phyloP scores from a whole-genome alignment of 2,113 vertebrate genomes.

The Hassar affinis region DNA sequence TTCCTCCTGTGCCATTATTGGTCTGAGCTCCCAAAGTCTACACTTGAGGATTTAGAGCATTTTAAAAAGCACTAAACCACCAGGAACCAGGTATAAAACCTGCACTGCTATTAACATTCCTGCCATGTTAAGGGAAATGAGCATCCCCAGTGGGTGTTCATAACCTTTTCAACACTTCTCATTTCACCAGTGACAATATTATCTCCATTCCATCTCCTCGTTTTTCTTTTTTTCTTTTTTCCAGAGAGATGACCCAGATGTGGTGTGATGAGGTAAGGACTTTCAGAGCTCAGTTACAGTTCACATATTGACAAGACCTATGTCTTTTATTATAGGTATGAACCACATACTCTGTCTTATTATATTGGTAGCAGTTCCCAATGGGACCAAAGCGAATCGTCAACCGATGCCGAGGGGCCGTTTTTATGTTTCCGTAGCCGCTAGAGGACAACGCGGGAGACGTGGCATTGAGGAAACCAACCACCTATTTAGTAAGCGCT shows the following conservation, averaged over 20 bases:
- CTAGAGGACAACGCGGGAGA: conserved; percentile 8
- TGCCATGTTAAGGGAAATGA: conserved; percentile 20
- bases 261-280: neutral
- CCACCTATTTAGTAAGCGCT: neutral
- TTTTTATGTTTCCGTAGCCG: conserved; percentile 39
- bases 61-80: conserved; percentile 14
- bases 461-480: neutral
- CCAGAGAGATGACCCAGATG: neutral
- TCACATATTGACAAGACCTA: conserved; percentile 9
- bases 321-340: conserved; percentile 6
- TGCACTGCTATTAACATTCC: conserved; percentile 39
- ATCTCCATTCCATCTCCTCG: neutral
- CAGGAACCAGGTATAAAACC: conserved; percentile 40
- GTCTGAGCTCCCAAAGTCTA: conserved; percentile 12
- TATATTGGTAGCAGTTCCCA: neutral
- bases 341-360: neutral
- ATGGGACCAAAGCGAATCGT: conserved; percentile 14
- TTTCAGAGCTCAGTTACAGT: neutral
- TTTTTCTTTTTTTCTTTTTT: neutral
- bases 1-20: conserved; percentile 27
- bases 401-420: neutral
- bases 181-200: conserved; percentile 27
- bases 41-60: neutral
- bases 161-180: conserved; percentile 37
- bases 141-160: conserved; percentile 27